Conservation (phyloP, 2,888 invertebrate species). For the Pediacus dermestoides region DNA sequence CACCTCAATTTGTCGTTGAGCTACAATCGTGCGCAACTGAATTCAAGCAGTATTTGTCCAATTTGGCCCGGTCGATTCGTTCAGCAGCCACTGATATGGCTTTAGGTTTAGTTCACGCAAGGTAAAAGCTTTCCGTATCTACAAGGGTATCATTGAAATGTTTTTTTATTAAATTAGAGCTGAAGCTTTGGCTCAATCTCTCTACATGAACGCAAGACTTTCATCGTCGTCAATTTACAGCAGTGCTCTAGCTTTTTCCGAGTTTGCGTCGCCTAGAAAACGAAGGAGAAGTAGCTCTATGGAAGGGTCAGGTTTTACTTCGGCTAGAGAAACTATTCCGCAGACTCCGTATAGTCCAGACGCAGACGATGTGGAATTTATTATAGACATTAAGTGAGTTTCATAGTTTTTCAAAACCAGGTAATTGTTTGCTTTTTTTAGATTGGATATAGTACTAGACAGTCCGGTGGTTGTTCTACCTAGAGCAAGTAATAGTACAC, state of each 20-base stretch:
- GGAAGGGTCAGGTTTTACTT: constrained; percentile 43
- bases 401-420: constrained; percentile 5
- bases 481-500: constrained; percentile 68
- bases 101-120: constrained; percentile 77
- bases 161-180: too few species aligned
- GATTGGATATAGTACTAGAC: constrained; percentile 77
- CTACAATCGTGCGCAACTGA: constrained; percentile 84
- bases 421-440: constrained; percentile 47
- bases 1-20: constrained; percentile 80
- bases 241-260: constrained; percentile 44
- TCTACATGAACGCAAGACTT: constrained; percentile 57
- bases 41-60: constrained; percentile 83
- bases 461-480: constrained; percentile 91
- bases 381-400: constrained; percentile 42
- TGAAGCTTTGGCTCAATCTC: constrained; percentile 56
- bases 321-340: constrained; percentile 44
- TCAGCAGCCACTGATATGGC: constrained; percentile 94
- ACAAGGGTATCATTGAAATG: constrained; percentile 8
- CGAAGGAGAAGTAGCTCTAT: constrained; percentile 45
- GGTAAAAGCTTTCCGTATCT: too few species aligned
- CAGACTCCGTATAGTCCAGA: constrained; percentile 49
- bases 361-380: constrained; percentile 41
- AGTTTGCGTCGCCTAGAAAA: constrained; percentile 52
- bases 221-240: constrained; percentile 48
- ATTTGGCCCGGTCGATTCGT: constrained; percentile 80